phyloP scores from a whole-genome alignment of 2,797 vertebrate genomes.

The Eulemur albifrons region DNA sequence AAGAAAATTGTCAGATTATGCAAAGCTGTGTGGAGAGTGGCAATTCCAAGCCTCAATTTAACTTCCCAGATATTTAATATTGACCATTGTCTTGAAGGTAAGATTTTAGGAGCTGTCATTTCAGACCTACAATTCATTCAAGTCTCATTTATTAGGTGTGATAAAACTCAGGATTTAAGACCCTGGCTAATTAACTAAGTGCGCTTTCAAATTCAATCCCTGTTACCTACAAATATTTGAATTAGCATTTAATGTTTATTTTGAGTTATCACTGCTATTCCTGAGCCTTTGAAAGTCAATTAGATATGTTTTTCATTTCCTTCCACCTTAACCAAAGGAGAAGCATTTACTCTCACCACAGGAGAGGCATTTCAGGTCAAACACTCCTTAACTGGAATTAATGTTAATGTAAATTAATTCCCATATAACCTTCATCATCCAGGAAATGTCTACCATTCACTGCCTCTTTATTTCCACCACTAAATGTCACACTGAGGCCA shows the following conservation, averaged over 20 bases:
- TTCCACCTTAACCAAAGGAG: slow-evolving; percentile 42
- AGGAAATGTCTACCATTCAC: slow-evolving; percentile 6
- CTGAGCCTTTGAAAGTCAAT: slow-evolving; percentile 50
- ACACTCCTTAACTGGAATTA: background rate
- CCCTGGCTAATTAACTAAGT: slow-evolving; percentile 69
- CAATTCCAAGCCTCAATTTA: background rate
- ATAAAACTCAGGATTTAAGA: slow-evolving; percentile 65
- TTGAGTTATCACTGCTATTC: slow-evolving; percentile 59
- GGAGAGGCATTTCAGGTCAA: background rate
- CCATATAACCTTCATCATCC: background rate
- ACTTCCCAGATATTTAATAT: background rate
- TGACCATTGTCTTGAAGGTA: slow-evolving; percentile 54
- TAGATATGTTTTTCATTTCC: slow-evolving; percentile 56
- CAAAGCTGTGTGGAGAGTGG: background rate
- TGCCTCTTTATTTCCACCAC: background rate
- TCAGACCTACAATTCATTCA: slow-evolving; percentile 54
- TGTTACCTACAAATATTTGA: slow-evolving; percentile 71
- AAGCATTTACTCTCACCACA: background rate
- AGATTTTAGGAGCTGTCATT: slow-evolving; percentile 59
- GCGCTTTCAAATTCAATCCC: slow-evolving; percentile 61
- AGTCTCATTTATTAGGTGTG: slow-evolving; percentile 61
- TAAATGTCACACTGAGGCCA: background rate
- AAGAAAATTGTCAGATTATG: slow-evolving; percentile 39
- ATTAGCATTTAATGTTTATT: slow-evolving; percentile 70
- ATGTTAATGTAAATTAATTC: background rate